Evolutionary conservation across 1,140 invertebrate genomes (phyloP).

Genomic region (Sitobion miscanthi): DNA sequence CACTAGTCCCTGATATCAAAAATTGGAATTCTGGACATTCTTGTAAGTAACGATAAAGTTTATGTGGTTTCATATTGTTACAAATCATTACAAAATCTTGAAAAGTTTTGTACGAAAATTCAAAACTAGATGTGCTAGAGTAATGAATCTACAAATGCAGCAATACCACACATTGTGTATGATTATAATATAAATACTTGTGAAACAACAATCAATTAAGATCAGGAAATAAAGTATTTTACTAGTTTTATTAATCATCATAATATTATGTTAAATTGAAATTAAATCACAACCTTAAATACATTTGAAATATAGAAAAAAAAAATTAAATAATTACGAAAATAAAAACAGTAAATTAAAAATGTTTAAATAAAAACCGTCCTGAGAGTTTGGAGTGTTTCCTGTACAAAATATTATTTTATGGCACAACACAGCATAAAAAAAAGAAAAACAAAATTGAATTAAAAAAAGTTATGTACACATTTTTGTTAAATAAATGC

Average conservation of each 20-base stretch:
- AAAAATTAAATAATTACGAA: slow-evolving; percentile 11
- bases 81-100: neutral
- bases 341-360: slow-evolving; percentile 29
- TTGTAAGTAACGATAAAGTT: neutral
- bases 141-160: neutral
- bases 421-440: slow-evolving; percentile 53
- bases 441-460: slow-evolving; percentile 41
- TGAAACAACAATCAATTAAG: neutral
- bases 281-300: slow-evolving; percentile 56
- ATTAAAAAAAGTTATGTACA: slow-evolving; percentile 44
- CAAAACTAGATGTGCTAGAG: neutral
- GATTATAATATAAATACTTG: neutral
- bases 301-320: slow-evolving; percentile 45
- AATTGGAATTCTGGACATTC: neutral
- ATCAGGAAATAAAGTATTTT: slow-evolving; percentile 32
- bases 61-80: neutral
- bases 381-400: neutral
- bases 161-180: neutral
- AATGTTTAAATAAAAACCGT: slow-evolving; percentile 8
- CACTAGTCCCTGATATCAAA: neutral
- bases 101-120: no score
- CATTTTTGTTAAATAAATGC: slow-evolving; percentile 50
- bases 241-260: slow-evolving; percentile 52
- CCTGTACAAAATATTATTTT: slow-evolving; percentile 49
- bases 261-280: slow-evolving; percentile 50